Base-by-base conservation (phyloP, 2,797 vertebrate species). In the Melanotaenia nigrans region DNA sequence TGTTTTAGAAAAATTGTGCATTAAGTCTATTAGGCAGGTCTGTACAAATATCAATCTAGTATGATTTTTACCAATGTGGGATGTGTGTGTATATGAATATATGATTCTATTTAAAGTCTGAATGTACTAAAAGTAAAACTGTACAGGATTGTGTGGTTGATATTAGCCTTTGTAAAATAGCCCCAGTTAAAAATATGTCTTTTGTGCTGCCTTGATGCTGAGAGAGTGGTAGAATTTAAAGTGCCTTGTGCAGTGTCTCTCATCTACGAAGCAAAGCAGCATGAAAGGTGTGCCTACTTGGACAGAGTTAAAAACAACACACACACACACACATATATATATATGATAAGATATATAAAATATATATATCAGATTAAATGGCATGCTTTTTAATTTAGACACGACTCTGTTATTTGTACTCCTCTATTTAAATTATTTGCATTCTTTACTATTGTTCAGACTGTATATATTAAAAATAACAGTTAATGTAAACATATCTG, bases 161-260 rank as follows among this genome's bases (percentile, higher is more conserved):
- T 74, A 69, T 71, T 75, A 71, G 80, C 84, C 68, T 85, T 68
- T 80, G 82, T 87, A 79, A 77, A 81, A 80, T 78, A 80, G 78
- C 82, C 86, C 89, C 76, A 63, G 85, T 90, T 79, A 64, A 82
- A 30, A 71, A 65, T 65, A 90, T 89, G 89, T 91, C 83, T 63
- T 89, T 81, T 80, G 85, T 88, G 88, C 86, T 90, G 90, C 90
- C 86, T 81, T 53, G 61, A 79, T 77, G 81, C 85, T 88, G 86
- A 79, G 85, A 89, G 87, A 83, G 86, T 62, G 84, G 89, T 88
- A 89, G 87, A 89, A 90, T 83, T 91, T 75, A 84, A 94, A 95
- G 95, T 95, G 95, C 94, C 95, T 95, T 95, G 93, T 93, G 93
- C 92, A 92, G 75, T 83, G 77, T 92, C 90, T 91, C 88, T 91